Evolutionary conservation across 2,113 vertebrate species (phyloP).

Genomic region (Addax nasomaculatus): DNA sequence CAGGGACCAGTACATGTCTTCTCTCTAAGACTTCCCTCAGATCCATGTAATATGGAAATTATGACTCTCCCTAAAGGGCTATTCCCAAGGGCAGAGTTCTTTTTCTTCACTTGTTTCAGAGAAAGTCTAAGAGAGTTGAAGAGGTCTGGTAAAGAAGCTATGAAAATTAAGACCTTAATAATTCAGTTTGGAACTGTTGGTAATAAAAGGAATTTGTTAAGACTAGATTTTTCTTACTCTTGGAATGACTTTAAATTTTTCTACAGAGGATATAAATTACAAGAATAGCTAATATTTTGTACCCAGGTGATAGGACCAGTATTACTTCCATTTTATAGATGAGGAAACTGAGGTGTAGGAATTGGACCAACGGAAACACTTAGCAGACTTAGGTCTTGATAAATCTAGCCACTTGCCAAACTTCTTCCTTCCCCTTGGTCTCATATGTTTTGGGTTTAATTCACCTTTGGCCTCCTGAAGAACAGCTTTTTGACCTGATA

Average conservation of each 20-base stretch:
- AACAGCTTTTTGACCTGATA: background rate
- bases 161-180: background rate
- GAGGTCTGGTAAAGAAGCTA: background rate
- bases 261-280: background rate
- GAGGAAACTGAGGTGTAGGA: background rate
- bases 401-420: background rate
- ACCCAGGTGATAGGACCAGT: background rate
- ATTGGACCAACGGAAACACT: background rate
- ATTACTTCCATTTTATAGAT: background rate
- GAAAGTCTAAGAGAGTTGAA: background rate
- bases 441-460: background rate
- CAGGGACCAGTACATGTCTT: no score
- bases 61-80: background rate
- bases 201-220: background rate
- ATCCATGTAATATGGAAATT: background rate
- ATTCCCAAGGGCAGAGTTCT: background rate
- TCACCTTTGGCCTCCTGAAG: background rate
- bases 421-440: background rate
- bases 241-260: background rate
- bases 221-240: background rate
- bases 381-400: background rate
- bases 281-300: background rate
- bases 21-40: background rate
- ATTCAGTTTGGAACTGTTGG: background rate
- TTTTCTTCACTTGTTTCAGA: background rate